Conservation (phyloP, 2,888 invertebrate species). For the Cephus pygmeus region DNA sequence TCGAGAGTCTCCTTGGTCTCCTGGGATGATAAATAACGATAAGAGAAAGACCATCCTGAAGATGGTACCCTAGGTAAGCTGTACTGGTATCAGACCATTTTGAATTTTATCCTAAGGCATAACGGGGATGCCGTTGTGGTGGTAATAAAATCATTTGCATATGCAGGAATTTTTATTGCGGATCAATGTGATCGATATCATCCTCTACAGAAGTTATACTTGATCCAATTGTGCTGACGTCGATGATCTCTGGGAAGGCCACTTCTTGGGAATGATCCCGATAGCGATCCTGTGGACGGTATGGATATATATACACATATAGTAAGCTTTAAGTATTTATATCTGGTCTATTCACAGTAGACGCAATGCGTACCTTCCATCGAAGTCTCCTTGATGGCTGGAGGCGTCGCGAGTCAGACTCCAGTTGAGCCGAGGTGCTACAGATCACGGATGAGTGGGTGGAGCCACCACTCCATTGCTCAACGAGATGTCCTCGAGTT, state of each 20-base stretch:
- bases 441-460: slow-evolving; percentile 58
- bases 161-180: background rate
- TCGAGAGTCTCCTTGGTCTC: background rate
- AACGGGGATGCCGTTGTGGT: background rate
- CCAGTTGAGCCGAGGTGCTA: slow-evolving; percentile 36
- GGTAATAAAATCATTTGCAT: background rate
- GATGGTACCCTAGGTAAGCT: background rate
- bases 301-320: background rate
- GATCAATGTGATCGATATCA: background rate
- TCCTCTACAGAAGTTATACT: background rate
- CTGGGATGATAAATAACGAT: background rate
- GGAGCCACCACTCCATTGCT: slow-evolving; percentile 56
- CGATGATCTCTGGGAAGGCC: background rate
- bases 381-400: slow-evolving; percentile 50
- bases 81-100: background rate
- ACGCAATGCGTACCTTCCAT: slow-evolving; percentile 17
- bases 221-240: slow-evolving; percentile 1
- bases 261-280: background rate
- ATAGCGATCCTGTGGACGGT: background rate
- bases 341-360: background rate
- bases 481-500: slow-evolving; percentile 63
- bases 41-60: background rate
- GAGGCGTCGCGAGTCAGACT: slow-evolving; percentile 31
- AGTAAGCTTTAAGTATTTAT: slow-evolving; percentile 2
- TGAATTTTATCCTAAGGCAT: background rate